Percentiles rank a stretch among this genome's conserved stretches.
Evolutionary conservation across 2,797 vertebrate genomes (phyloP).

Genomic region (Enoplosus armatus): DNA sequence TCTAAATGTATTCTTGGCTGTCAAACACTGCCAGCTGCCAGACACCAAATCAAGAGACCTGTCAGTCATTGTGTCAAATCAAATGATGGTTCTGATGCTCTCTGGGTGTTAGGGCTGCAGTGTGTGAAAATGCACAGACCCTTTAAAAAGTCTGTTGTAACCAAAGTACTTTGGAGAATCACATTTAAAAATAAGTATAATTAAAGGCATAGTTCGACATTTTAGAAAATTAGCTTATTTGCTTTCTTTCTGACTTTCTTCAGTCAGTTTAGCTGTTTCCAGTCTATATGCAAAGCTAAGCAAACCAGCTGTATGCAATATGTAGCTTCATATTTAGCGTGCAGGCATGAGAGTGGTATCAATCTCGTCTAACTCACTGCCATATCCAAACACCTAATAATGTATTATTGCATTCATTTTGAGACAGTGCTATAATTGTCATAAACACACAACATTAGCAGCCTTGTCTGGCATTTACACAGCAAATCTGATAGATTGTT

Average conservation of each 20-base stretch:
- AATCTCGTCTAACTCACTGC: not conserved
- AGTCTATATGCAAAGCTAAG: not conserved
- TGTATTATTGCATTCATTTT: slow-evolving; percentile 37
- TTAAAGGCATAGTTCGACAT: not conserved
- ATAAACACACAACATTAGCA: slow-evolving; percentile 46
- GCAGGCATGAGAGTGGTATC: not conserved
- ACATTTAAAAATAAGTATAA: not conserved
- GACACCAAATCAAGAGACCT: slow-evolving; percentile 43
- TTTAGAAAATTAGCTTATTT: not conserved
- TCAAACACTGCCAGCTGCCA: slow-evolving; percentile 39
- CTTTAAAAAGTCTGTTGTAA: slow-evolving; percentile 35
- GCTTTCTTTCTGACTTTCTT: too few relatives aligned
- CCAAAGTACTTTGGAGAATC: slow-evolving; percentile 9
- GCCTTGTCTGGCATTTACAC: slow-evolving; percentile 36
- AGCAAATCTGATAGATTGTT: slow-evolving; percentile 20
- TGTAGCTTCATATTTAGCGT: not conserved
- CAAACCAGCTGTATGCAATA: not conserved
- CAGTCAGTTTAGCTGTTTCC: too few relatives aligned
- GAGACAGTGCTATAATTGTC: slow-evolving; percentile 44
- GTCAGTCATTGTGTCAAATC: slow-evolving; percentile 56
- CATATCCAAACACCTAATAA: slow-evolving; percentile 24
- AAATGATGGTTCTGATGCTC: slow-evolving; percentile 23
- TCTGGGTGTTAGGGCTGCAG: slow-evolving; percentile 24
- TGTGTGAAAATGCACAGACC: slow-evolving; percentile 15
- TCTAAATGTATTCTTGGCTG: slow-evolving; percentile 41